Evolutionary conservation across 37 sponge, comb jelly and placozoan genomes (phyloP).

Genomic region (Spongilla lacustris): DNA sequence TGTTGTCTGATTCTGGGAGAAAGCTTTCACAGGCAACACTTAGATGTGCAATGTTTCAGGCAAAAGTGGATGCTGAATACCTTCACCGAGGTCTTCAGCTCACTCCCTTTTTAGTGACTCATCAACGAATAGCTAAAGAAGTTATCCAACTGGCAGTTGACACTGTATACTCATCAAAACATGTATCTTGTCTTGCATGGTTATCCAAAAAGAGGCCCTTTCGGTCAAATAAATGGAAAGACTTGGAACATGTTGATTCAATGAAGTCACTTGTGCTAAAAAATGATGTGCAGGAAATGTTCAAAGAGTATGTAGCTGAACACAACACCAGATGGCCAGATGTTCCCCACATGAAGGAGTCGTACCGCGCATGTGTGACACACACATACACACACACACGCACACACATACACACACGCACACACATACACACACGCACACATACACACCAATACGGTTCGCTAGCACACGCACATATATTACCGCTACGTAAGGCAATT

Average conservation of each 20-base stretch:
- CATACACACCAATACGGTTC: no score
- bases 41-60: not conserved
- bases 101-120: not conserved
- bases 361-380: no score
- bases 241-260: not conserved
- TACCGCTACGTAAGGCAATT: no score
- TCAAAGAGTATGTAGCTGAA: not conserved
- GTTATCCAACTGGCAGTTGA: not conserved
- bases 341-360: not conserved
- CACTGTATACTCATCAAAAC: not conserved
- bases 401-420: no score
- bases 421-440: no score
- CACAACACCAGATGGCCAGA: not conserved
- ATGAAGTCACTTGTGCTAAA: slow-evolving; percentile 1
- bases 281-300: not conserved
- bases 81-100: not conserved
- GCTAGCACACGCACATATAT: no score
- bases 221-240: not conserved
- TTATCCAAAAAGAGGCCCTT: not conserved
- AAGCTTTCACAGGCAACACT: not conserved
- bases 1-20: slow-evolving; percentile 1
- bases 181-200: not conserved
- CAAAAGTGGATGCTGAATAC: not conserved
- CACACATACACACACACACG: no score
- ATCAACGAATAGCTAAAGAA: not conserved